Conservation (phyloP, 2,888 invertebrate genomes). For the Endotricha flammealis region DNA sequence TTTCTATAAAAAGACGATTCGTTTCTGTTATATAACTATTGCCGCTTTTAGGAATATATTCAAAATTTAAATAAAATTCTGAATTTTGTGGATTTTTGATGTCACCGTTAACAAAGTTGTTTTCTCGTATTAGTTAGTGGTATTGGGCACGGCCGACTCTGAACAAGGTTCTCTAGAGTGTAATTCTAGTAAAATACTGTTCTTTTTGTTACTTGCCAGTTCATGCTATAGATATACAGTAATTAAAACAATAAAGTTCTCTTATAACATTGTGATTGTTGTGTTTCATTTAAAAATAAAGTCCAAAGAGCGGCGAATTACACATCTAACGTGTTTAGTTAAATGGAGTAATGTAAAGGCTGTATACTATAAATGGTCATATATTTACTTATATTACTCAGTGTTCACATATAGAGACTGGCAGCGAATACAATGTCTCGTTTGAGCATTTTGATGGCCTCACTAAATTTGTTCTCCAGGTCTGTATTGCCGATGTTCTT, state of each 20-base stretch:
- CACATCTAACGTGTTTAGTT: too few species aligned
- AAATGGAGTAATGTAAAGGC: too few species aligned
- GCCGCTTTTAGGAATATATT: conserved; percentile 59
- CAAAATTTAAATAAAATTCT: conserved; percentile 52
- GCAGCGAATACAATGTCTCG: conserved; percentile 99
- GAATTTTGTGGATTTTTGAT: conserved; percentile 47
- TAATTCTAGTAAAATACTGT: conserved; percentile 67
- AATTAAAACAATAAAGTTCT: conserved; percentile 77
- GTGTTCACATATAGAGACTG: conserved; percentile 86
- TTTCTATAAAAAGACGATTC: conserved; percentile 39
- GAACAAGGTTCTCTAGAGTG: conserved; percentile 68
- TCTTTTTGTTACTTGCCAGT: conserved; percentile 74
- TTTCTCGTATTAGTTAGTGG: conserved; percentile 44
- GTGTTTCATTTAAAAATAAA: conserved; percentile 27
- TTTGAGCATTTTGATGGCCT: conserved; percentile 93
- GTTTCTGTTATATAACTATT: conserved; percentile 38
- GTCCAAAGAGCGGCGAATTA: neutral
- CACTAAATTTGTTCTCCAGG: conserved; percentile 96
- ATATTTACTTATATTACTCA: neutral
- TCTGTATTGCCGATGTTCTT: conserved; percentile 98
- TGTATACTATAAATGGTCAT: neutral
- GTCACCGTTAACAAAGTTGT: conserved; percentile 47
- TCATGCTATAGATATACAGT: conserved; percentile 77
- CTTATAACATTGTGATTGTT: conserved; percentile 71
- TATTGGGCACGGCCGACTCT: conserved; percentile 57